Conservation (phyloP, 92 coral and sea anemone species). For the Siderastrea siderea region DNA sequence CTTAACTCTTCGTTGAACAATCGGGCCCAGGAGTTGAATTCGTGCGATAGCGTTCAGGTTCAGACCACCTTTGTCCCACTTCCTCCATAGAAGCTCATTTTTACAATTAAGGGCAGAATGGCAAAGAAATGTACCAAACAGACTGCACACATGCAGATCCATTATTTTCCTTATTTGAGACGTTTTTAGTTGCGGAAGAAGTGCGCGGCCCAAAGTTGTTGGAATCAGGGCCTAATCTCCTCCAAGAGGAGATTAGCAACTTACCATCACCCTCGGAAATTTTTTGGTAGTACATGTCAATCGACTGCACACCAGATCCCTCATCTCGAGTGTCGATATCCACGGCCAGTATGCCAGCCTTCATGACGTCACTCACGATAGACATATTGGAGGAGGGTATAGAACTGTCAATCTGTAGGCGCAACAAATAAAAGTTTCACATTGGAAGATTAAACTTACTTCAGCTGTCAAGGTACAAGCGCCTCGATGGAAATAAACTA, state of each 20-base stretch:
- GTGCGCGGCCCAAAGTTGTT: not conserved
- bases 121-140: no score
- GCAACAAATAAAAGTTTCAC: not conserved
- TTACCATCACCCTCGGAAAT: slow-evolving; percentile 34
- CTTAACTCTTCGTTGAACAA: no score
- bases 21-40: no score
- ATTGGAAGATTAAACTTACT: not conserved
- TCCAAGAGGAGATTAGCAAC: not conserved
- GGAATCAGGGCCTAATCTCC: no score
- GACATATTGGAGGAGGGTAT: slow-evolving; percentile 72
- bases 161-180: not conserved
- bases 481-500: no score
- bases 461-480: no score
- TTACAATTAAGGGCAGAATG: no score
- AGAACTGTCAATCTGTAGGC: slow-evolving; percentile 77
- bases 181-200: not conserved
- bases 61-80: no score
- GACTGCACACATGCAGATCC: no score
- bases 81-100: no score
- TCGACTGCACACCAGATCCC: slow-evolving; percentile 83
- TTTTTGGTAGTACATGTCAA: slow-evolving; percentile 77
- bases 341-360: slow-evolving; percentile 76
- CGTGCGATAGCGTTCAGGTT: no score
- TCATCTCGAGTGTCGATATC: slow-evolving; percentile 66
- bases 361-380: slow-evolving; percentile 67